A percentile compares a stretch with the other conserved stretches of the same genome.
These are phyloP conservation scores for Chloroceryle aenea DNA, from an alignment of 2,113 vertebrate species.

Conservation along the genomic window DNA sequence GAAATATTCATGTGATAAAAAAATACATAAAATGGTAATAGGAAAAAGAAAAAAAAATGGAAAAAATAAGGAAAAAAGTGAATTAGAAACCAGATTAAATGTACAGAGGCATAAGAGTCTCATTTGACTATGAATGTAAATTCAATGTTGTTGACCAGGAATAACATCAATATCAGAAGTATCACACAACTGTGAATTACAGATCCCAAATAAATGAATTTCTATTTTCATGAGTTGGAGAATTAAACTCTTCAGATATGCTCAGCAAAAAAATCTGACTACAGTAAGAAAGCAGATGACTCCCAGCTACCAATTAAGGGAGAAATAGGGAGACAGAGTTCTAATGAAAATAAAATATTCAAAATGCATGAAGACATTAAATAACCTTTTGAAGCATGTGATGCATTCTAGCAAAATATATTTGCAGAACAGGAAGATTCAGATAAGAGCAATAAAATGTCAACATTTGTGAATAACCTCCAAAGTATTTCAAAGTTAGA, in stretches of 20 bases:
- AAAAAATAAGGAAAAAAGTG: neutral
- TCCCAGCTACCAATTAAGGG: conserved; percentile 33
- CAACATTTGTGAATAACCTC: conserved; percentile 21
- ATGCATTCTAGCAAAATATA: conserved; percentile 6
- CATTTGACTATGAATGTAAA: neutral
- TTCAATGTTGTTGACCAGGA: neutral
- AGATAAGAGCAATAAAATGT: conserved; percentile 39
- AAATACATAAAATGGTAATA: too few species aligned
- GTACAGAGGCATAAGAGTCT: neutral
- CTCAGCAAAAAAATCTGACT: neutral
- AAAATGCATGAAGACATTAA: conserved; percentile 57
- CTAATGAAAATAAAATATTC: conserved; percentile 41
- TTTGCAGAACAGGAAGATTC: conserved; percentile 28
- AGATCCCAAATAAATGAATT: neutral
- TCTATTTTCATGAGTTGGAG: neutral
- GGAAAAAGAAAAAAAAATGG: neutral
- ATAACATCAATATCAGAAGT: neutral
- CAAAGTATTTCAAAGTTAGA: conserved; percentile 33
- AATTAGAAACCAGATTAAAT: neutral
- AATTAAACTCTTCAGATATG: neutral
- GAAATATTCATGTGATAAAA: neutral
- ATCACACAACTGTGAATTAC: neutral
- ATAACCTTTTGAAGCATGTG: conserved; percentile 51
- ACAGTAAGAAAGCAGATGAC: neutral
- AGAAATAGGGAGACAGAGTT: conserved; percentile 3